Base-by-base conservation (phyloP, 1,140 invertebrate genomes). In the Solenopsis invicta region DNA sequence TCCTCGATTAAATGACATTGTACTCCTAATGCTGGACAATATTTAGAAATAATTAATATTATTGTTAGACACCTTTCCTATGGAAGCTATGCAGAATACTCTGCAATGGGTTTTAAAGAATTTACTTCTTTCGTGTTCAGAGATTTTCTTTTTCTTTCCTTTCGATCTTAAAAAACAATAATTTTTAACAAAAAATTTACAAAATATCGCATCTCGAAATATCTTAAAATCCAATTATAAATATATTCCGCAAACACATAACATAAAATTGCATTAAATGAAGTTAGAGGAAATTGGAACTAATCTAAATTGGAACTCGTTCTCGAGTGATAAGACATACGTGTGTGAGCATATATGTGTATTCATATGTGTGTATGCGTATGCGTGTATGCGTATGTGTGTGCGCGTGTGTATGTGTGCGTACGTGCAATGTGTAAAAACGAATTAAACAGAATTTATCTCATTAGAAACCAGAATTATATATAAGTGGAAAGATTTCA, bases 1-100 rank as follows among this genome's bases (percentile, higher is more conserved):
- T 87, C 94, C 94, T 59, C 95, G 92, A 84, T 95, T 95, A 45
- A 93, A 94, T 29, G 94, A 94, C 94, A 95, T 95, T 34, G 50
- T 87, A 64, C 29, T 50, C 2, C 37, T 61, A 61, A 13, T 82
- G 18, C 37, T 82, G 34, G 8, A 2, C 21, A 81, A 71, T 2
- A 41, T 54, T 71, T 56, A 6, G 2, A 54, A 16, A 80, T 13
- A 41, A 71, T 71, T 81, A 29, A 45, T 71, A 0, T n/a, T n/a
- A n/a, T n/a, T n/a, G n/a, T 54, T 24, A 9, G 4, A 34, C 29
- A 12, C 1, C 4, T 24, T 45, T 4, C 21, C 37, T 64, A 37
- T 37, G 0, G 6, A 34, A 24, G 13, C 0, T 69, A 54, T 66
- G 3, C 8, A 34, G 8, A 1, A 41, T 56, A 16, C 4, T 2